Evolutionary conservation across 1,140 invertebrate genomes (phyloP).

Genomic region (Nasonia longicornis): DNA sequence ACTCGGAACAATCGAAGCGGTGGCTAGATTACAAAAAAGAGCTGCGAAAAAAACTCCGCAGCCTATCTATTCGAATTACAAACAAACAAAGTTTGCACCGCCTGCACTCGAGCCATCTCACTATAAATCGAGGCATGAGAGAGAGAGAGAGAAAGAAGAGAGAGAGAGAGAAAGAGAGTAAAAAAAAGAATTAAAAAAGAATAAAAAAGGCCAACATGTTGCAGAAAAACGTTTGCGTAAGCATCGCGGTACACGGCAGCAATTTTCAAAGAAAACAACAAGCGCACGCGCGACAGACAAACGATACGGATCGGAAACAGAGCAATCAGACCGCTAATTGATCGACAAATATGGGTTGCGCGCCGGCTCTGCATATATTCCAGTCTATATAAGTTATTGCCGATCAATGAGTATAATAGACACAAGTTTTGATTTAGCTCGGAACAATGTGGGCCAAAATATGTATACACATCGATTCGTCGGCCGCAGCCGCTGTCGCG

Average conservation of each 20-base stretch:
- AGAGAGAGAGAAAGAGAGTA: too few relatives aligned
- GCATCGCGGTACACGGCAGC: not conserved
- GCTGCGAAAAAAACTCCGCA: too few relatives aligned
- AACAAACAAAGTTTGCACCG: not conserved
- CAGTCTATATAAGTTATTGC: conserved; percentile 23
- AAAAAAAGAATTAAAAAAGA: not conserved
- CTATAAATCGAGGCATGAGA: too few relatives aligned
- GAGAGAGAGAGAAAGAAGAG: too few relatives aligned
- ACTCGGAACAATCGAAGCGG: too few relatives aligned
- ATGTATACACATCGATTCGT: conserved; percentile 29
- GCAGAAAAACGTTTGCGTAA: not conserved
- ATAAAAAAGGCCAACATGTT: not conserved
- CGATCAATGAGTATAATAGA: conserved; percentile 31
- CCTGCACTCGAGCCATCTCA: not conserved
- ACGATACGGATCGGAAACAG: not conserved
- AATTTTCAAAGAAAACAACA: not conserved
- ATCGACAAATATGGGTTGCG: conserved; percentile 30
- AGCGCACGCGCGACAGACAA: too few relatives aligned
- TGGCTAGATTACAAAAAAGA: not conserved
- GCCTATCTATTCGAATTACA: not conserved
- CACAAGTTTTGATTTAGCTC: conserved; percentile 38
- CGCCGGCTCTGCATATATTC: not conserved
- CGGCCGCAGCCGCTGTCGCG: not conserved
- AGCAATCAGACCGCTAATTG: conserved; percentile 18
- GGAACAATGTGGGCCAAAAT: conserved; percentile 36